phyloP scores from a whole-genome alignment of 2,888 invertebrate species.

The Pteria penguin region DNA sequence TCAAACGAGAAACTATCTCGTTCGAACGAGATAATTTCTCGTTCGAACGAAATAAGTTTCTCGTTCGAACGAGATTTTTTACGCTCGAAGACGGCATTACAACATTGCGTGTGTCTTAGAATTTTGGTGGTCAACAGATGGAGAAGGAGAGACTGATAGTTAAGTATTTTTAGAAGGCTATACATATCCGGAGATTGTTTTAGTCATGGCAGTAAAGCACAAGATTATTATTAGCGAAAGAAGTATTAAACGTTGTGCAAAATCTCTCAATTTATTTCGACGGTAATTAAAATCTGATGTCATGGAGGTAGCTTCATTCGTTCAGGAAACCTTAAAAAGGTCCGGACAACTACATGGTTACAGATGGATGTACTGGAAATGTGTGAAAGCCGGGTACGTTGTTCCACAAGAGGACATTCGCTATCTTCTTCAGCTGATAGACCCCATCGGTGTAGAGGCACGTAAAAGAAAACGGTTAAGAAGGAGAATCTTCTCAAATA shows the following conservation, averaged over 20 bases:
- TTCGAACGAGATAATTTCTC: too few relatives aligned
- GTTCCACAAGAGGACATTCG: conserved; percentile 19
- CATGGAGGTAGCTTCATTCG: conserved; percentile 14
- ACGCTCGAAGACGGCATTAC: too few relatives aligned
- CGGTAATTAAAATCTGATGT: conserved; percentile 11
- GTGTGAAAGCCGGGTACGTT: conserved; percentile 6
- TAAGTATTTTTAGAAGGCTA: too few relatives aligned
- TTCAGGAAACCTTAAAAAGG: neutral
- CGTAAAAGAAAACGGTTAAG: neutral
- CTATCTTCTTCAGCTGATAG: neutral
- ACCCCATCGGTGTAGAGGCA: neutral
- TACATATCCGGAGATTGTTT: neutral
- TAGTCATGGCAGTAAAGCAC: neutral
- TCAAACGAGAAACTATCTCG: too few relatives aligned
- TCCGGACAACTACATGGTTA: conserved; percentile 33
- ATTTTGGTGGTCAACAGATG: too few relatives aligned
- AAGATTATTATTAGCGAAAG: neutral
- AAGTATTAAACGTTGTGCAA: neutral
- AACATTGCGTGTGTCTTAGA: too few relatives aligned
- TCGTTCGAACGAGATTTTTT: too few relatives aligned
- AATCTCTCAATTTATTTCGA: neutral
- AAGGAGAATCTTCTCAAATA: neutral
- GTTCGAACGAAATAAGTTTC: too few relatives aligned
- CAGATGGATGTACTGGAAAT: conserved; percentile 38
- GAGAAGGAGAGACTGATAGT: too few relatives aligned